Conservation (phyloP, 1,140 invertebrate genomes). For the Gyrodactylus salaris region DNA sequence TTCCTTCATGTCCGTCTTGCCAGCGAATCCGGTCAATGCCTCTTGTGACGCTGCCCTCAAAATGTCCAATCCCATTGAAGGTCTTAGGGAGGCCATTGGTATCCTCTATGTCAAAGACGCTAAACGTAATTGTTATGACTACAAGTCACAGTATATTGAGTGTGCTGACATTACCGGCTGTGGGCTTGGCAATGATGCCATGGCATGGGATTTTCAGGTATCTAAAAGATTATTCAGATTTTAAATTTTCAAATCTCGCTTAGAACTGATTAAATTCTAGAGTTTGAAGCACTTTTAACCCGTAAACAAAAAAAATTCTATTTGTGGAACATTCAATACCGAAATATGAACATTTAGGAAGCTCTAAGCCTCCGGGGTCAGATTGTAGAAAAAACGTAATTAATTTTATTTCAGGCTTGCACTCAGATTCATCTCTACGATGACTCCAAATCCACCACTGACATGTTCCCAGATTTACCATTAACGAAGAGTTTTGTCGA, state of each 20-base stretch:
- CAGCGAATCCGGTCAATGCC: slow-evolving; percentile 41
- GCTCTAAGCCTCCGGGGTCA: too few species aligned
- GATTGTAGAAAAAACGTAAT: slow-evolving; percentile 25
- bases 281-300: too few species aligned
- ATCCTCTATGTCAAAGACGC: neutral
- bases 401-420: slow-evolving; percentile 12
- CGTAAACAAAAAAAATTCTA: too few species aligned
- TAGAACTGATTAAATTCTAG: too few species aligned
- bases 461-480: slow-evolving; percentile 16
- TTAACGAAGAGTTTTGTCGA: slow-evolving; percentile 13
- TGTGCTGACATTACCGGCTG: slow-evolving; percentile 21
- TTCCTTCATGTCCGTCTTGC: slow-evolving; percentile 38
- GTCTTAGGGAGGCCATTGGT: neutral
- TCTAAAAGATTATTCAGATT: too few species aligned
- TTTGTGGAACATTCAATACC: too few species aligned
- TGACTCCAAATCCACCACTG: slow-evolving; percentile 14
- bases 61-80: neutral
- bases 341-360: too few species aligned
- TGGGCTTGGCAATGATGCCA: slow-evolving; percentile 14
- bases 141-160: slow-evolving; percentile 14
- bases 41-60: slow-evolving; percentile 9
- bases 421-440: slow-evolving; percentile 14
- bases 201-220: slow-evolving; percentile 20
- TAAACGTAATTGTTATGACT: slow-evolving; percentile 14
- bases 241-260: too few species aligned